Evolutionary conservation across 2,797 vertebrate species (phyloP).

Genomic region (Heliangelus exortis): DNA sequence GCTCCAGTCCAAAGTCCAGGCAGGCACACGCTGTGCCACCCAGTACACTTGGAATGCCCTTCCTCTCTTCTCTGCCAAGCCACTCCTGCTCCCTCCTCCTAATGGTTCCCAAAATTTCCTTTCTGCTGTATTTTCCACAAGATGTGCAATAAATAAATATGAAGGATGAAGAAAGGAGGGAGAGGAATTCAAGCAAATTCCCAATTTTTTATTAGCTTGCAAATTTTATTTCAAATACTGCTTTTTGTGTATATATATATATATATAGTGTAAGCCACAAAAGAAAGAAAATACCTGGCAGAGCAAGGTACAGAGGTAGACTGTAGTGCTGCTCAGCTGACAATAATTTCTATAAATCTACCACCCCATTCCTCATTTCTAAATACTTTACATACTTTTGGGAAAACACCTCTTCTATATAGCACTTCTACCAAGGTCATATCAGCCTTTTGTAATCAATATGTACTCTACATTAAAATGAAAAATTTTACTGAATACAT

Average conservation of each 20-base stretch:
- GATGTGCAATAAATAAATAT: not conserved
- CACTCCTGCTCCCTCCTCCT: not conserved
- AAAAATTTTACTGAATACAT: not conserved
- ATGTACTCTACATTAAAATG: not conserved
- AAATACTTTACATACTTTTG: not conserved
- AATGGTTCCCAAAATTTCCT: not conserved
- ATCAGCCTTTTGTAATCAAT: not conserved
- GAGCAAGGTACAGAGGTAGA: not conserved
- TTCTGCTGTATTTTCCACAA: not conserved
- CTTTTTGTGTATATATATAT: not conserved
- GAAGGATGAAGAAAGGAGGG: not conserved
- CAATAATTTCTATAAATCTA: not conserved
- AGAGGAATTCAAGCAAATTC: not conserved
- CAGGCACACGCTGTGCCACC: not conserved
- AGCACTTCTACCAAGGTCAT: not conserved
- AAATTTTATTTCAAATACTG: not conserved
- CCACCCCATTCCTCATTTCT: not conserved
- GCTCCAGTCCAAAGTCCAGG: not conserved
- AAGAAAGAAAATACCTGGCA: constrained; percentile 1
- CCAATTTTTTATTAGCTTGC: not conserved
- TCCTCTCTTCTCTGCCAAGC: not conserved
- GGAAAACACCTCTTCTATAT: not conserved
- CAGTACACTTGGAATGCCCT: constrained; percentile 5
- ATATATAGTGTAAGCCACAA: not conserved
- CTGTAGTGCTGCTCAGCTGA: not conserved